Percentiles rank a stretch among this genome's conserved stretches.
phyloP scores from a whole-genome alignment of 2,888 invertebrate species.

The Dasysyrphus albostriatus region DNA sequence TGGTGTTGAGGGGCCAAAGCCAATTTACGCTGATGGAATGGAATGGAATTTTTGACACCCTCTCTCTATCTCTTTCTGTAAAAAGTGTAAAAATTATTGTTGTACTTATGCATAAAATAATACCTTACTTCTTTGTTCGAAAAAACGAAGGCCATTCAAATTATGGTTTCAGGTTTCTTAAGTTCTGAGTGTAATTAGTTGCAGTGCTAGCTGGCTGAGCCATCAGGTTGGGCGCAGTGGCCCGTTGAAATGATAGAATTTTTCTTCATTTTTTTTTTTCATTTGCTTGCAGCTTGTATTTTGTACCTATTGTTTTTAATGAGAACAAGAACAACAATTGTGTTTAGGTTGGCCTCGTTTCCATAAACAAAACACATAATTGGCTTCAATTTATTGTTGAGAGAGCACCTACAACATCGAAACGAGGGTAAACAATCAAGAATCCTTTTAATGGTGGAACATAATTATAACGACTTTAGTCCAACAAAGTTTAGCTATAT shows the following conservation, averaged over 20 bases:
- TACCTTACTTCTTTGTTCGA: slow-evolving; percentile 46
- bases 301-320: slow-evolving; percentile 44
- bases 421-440: slow-evolving; percentile 48
- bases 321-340: slow-evolving; percentile 41
- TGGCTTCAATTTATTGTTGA: slow-evolving; percentile 49
- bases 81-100: slow-evolving; percentile 55
- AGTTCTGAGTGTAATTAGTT: slow-evolving; percentile 69
- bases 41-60: slow-evolving; percentile 48
- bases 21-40: slow-evolving; percentile 62
- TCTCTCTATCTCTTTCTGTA: neutral
- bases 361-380: slow-evolving; percentile 36
- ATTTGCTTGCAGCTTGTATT: neutral
- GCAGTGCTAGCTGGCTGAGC: slow-evolving; percentile 11
- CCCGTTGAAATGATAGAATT: slow-evolving; percentile 44
- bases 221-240: slow-evolving; percentile 25
- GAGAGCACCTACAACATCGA: slow-evolving; percentile 22
- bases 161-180: slow-evolving; percentile 72
- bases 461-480: slow-evolving; percentile 45
- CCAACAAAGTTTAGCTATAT: neutral
- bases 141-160: slow-evolving; percentile 70
- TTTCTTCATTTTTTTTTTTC: slow-evolving; percentile 14
- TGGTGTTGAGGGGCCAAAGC: slow-evolving; percentile 41
- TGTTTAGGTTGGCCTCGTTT: slow-evolving; percentile 64
- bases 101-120: slow-evolving; percentile 17
- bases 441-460: slow-evolving; percentile 55